Conservation (phyloP, 2,888 invertebrate species). For the Pachydiplax longipennis region DNA sequence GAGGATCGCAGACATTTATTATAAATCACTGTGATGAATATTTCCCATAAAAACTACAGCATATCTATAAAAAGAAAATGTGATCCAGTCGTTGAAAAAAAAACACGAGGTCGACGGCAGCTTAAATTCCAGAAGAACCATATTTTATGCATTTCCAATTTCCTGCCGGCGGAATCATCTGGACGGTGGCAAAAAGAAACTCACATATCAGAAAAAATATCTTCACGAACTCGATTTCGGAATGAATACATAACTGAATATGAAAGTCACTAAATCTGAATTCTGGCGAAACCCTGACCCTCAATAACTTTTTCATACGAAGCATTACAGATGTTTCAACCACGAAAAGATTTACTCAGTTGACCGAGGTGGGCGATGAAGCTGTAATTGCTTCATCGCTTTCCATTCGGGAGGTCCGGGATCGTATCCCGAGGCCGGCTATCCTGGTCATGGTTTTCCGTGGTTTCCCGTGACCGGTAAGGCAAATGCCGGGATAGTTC, state of each 20-base stretch:
- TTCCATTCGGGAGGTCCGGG: constrained; percentile 12
- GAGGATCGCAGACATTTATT: no score
- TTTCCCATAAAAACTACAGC: no score
- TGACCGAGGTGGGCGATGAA: neutral
- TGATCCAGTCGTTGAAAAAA: neutral
- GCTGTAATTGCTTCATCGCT: neutral
- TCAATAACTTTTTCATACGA: no score
- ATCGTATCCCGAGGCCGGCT: neutral
- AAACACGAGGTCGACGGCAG: neutral
- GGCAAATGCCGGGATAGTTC: constrained; percentile 24
- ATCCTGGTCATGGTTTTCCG: constrained; percentile 18
- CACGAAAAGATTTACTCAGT: neutral
- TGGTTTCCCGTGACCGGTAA: constrained; percentile 17
- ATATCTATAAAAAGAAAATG: neutral
- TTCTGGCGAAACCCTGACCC: neutral
- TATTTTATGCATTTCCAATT: constrained; percentile 25
- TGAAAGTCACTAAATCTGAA: neutral
- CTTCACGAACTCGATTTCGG: neutral
- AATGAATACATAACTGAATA: neutral
- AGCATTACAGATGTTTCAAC: neutral
- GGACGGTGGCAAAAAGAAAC: neutral
- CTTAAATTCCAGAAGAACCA: neutral
- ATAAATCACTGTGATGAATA: no score
- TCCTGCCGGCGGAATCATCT: neutral
- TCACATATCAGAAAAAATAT: neutral